Percentiles rank a stretch among this genome's conserved stretches.
Conservation (phyloP, 2,888 invertebrate species). For the Lasius fuliginosus region DNA sequence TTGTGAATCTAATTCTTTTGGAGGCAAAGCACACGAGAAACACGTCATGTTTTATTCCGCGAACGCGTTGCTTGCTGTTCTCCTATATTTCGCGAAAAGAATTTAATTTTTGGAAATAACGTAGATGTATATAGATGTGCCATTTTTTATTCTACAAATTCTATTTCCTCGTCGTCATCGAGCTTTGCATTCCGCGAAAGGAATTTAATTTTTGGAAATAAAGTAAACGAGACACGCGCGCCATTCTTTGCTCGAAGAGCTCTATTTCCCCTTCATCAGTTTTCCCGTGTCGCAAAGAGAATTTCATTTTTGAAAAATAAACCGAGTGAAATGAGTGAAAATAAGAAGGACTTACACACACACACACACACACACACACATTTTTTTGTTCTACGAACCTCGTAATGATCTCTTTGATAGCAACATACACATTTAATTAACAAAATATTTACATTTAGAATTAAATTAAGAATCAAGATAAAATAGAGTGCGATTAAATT, state of each 20-base stretch:
- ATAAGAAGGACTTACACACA: not conserved
- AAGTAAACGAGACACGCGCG: constrained; percentile 1
- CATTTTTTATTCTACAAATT: constrained; percentile 32
- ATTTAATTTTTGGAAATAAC: constrained; percentile 48
- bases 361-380: no score
- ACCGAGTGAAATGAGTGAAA: constrained; percentile 18
- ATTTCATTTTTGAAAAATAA: constrained; percentile 32
- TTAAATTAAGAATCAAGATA: constrained; percentile 13
- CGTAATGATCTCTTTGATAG: not conserved
- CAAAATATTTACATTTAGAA: not conserved
- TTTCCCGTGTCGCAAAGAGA: not conserved
- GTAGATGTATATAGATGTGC: not conserved
- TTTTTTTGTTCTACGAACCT: not conserved
- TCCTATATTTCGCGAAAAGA: constrained; percentile 3
- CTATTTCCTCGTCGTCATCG: constrained; percentile 35
- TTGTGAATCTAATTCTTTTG: constrained; percentile 3
- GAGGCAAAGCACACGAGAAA: not conserved
- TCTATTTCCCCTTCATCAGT: constrained; percentile 46
- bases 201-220: constrained; percentile 33
- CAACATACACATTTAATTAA: not conserved
- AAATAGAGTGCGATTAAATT: not conserved
- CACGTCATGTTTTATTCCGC: constrained; percentile 4
- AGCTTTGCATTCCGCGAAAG: constrained; percentile 6
- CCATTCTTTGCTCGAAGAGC: constrained; percentile 20
- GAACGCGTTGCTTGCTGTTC: not conserved